Evolutionary conservation across 2,113 vertebrate genomes (phyloP).

Genomic region (Sialia sialis): DNA sequence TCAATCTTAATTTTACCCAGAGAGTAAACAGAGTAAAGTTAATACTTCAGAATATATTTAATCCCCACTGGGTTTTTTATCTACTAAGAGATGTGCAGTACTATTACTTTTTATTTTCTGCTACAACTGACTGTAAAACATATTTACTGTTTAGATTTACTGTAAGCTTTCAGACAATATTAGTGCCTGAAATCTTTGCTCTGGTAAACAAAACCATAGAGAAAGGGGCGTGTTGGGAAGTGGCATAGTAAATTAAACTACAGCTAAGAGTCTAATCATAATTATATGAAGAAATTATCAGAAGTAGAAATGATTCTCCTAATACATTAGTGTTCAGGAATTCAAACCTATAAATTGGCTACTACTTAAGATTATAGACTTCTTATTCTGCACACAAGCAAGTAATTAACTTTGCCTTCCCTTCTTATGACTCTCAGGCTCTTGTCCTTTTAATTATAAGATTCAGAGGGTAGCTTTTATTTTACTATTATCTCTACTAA

Average conservation of each 20-base stretch:
- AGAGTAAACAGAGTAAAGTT: neutral
- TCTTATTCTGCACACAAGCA: neutral
- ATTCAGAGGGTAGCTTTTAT: conserved; percentile 5
- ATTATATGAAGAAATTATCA: conserved; percentile 35
- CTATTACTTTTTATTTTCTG: neutral
- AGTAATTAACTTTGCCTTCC: neutral
- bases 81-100: neutral
- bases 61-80: neutral
- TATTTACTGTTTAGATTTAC: conserved; percentile 55
- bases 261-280: conserved; percentile 19
- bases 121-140: conserved; percentile 60
- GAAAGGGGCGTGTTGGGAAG: conserved; percentile 59
- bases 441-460: conserved; percentile 40
- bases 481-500: neutral
- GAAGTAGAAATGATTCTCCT: neutral
- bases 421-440: neutral
- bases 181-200: conserved; percentile 36
- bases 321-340: conserved; percentile 7
- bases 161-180: conserved; percentile 61
- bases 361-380: conserved; percentile 20
- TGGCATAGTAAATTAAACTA: conserved; percentile 41
- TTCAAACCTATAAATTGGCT: neutral
- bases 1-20: neutral
- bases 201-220: conserved; percentile 60
- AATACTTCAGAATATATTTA: neutral